These are phyloP conservation scores for Xylota segnis DNA, from an alignment of 2,888 invertebrate species.

Conservation along the genomic window DNA sequence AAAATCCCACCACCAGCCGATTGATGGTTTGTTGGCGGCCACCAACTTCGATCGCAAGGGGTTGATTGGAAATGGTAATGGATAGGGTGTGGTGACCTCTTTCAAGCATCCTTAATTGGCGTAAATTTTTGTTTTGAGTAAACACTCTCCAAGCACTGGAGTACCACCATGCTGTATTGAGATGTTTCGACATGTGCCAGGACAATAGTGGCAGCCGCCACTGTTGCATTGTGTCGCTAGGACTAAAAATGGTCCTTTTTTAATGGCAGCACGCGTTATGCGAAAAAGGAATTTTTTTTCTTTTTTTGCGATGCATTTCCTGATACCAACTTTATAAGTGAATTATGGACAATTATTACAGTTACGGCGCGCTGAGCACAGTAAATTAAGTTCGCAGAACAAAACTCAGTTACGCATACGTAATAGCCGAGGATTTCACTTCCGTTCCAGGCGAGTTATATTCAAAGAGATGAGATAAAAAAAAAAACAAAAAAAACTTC, in stretches of 20 bases:
- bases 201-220: conserved; percentile 71
- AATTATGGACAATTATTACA: conserved; percentile 69
- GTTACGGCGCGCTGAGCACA: conserved; percentile 40
- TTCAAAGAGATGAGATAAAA: conserved; percentile 51
- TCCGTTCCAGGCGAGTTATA: conserved; percentile 56
- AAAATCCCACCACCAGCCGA: conserved; percentile 48
- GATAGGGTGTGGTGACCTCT: conserved; percentile 81
- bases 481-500: conserved; percentile 44
- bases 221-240: conserved; percentile 48
- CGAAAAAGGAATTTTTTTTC: conserved; percentile 32
- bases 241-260: conserved; percentile 50
- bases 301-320: conserved; percentile 66
- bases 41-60: conserved; percentile 65
- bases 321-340: conserved; percentile 62
- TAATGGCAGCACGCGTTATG: conserved; percentile 58
- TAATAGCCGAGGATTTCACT: conserved; percentile 64
- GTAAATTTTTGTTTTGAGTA: conserved; percentile 84
- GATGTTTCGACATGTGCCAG: conserved; percentile 74
- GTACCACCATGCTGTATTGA: conserved; percentile 55
- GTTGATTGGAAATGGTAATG: conserved; percentile 79
- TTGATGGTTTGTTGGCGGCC: conserved; percentile 35
- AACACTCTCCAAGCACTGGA: conserved; percentile 80
- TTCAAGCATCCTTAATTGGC: conserved; percentile 84
- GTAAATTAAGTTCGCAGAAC: conserved; percentile 63
- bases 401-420: conserved; percentile 70